Base-by-base conservation (phyloP, 92 coral and sea anemone genomes). In the Phenganax stokvisi region DNA sequence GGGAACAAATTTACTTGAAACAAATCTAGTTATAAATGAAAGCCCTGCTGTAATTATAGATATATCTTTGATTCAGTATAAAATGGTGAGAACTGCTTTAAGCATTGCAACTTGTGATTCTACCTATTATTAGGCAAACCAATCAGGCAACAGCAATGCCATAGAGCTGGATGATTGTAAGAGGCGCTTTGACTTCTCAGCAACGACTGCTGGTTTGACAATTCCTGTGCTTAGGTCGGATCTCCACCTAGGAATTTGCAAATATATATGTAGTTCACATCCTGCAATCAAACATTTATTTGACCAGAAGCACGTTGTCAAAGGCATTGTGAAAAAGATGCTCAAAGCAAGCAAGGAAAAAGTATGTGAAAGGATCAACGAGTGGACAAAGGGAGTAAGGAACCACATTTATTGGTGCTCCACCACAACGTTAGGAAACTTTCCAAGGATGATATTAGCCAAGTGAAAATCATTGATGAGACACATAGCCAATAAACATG, bases 381-480 rank as follows among this genome's bases (percentile, higher is more conserved):
- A 20, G 65, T 80, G 84, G 84, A 54, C 60, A 53, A 80, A 80
- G 55, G 84, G 84, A 84, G 75, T 63, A 44, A 64, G 57, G 52
- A 76, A 77, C 61, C 84, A 80, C 44, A 58, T 80, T 15, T 80
- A 80, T 54, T 80, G 84, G 84, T 80, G 79, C 74, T 72, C 76
- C 12, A 75, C 83, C 12, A 54, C 83, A 30, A 75, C 87, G 16
- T 54, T 54, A 28, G 70, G 70, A 37, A 84, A 84, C 69, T 85
- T 85, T 80, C 73, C 64, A 20, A 27, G 71, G 37, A 7, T 85
- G 54, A 77, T 76, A 59, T 63, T 84, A 13, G 87, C 87, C 70
- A 84, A 84, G 72, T 84, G 87, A 75, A 84, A 77, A 62, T 84
- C 87, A 66, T 62, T 77, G 69, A 84, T 84, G 67, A 76, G 84